A percentile compares a stretch with the other conserved stretches of the same genome.
phyloP scores from a whole-genome alignment of 2,797 vertebrate species.

The Amazona ochrocephala region DNA sequence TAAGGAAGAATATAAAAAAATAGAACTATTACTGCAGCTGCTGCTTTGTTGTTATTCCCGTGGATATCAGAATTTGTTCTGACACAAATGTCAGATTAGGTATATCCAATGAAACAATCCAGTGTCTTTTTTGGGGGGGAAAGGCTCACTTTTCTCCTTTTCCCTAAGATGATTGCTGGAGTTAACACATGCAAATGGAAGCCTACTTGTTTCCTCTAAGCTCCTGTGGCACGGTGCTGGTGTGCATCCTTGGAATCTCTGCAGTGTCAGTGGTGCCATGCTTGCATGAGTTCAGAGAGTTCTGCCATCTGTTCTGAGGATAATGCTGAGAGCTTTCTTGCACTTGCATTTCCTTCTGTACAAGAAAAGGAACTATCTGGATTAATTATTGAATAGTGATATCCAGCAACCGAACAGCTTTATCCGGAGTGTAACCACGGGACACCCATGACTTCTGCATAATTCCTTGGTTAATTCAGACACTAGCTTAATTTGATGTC shows the following conservation, averaged over 20 bases:
- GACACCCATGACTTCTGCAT: background rate
- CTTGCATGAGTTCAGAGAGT: background rate
- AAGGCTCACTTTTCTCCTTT: background rate
- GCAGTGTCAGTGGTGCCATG: background rate
- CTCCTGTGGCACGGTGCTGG: accelerated
- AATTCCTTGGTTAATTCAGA: background rate
- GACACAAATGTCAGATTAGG: background rate
- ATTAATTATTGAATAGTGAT: background rate
- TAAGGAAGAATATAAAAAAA: background rate
- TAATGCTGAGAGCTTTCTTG: background rate
- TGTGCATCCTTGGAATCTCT: background rate
- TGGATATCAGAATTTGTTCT: background rate
- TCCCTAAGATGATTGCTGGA: background rate
- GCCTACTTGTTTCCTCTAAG: background rate
- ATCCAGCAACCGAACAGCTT: background rate
- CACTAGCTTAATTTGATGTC: background rate
- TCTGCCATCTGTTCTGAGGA: background rate
- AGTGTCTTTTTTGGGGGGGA: background rate
- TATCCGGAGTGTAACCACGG: background rate
- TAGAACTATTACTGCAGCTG: background rate
- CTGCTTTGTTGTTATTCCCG: background rate
- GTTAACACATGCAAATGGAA: background rate
- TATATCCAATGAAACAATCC: background rate
- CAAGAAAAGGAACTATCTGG: background rate
- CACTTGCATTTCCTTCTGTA: background rate